Base-by-base conservation (phyloP, 2,888 invertebrate genomes). In the Tenthredo distinguenda region DNA sequence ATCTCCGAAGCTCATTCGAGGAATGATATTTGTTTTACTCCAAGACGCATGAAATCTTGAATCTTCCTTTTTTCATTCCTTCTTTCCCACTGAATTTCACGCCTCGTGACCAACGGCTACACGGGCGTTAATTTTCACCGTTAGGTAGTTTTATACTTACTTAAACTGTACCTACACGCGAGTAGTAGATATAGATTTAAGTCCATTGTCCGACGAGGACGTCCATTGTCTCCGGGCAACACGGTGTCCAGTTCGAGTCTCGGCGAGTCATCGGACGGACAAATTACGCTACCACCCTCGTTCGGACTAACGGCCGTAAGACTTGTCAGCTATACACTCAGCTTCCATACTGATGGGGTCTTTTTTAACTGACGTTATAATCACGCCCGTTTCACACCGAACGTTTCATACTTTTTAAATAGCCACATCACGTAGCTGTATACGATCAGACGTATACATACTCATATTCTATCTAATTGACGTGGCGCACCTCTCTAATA, bases 211-310 rank as follows among this genome's bases (percentile, higher is more conserved):
- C 77, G 34, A 81, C 31, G 31, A 31, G 50, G 21, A 50, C 31
- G 47, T 34, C 81, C 26, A 81, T 81, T 81, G 81, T 81, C 81
- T 81, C 58, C 21, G 37, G 37, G 34, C 21, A 81, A 81, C 31
- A 62, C 81, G 62, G 21, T 62, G 81, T 81, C 81, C 81, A 62
- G 58, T 37, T 81, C 40, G 81, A 81, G 58, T 81, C 81, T 26
- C 81, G 58, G 58, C 81, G 15, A 81, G 81, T 81, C 81, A 81
- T 81, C 81, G 81, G 81, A 81, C 81, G 58, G 81, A 81, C 81
- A 81, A 81, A 81, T 81, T 81, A 81, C 62, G 81, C 81, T 62
- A 62, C 62, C 40, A 31, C 62, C 58, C 58, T 26, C 40, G 40
- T 62, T 12, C 12, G 6, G 21, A 15, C 34, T 15, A 62, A 62